A percentile compares a stretch with the other conserved stretches of the same genome.
Evolutionary conservation across 2,797 vertebrate genomes (phyloP).

Genomic region (Sebastes diploproa): DNA sequence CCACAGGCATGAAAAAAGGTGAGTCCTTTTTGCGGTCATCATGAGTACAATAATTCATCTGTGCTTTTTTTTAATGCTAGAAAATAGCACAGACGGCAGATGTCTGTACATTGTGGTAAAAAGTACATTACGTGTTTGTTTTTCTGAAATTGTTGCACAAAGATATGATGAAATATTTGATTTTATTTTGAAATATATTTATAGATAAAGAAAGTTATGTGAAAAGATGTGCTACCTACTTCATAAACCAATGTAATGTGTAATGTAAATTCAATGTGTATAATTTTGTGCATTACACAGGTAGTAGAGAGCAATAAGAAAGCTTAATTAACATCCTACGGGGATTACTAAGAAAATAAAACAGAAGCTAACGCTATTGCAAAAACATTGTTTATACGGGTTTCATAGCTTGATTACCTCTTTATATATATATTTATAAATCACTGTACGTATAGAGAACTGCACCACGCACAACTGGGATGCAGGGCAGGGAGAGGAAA

Average conservation of each 20-base stretch:
- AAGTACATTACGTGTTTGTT: not conserved
- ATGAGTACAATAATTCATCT: slow-evolving; percentile 28
- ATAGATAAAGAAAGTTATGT: not conserved
- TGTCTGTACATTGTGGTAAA: not conserved
- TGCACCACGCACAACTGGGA: slow-evolving; percentile 14
- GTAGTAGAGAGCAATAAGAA: not conserved
- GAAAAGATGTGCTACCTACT: not conserved
- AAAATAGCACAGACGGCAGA: slow-evolving; percentile 1
- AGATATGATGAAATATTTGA: not conserved
- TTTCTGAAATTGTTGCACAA: not conserved
- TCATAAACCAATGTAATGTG: not conserved
- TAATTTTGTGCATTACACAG: not conserved
- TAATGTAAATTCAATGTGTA: not conserved
- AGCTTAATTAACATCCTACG: not conserved
- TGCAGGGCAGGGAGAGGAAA: slow-evolving; percentile 45
- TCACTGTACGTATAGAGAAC: slow-evolving; percentile 4
- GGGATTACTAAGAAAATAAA: not conserved
- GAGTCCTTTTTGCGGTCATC: slow-evolving; percentile 25
- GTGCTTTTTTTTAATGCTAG: not conserved
- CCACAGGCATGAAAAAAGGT: slow-evolving; percentile 33
- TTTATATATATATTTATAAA: slow-evolving; percentile 1
- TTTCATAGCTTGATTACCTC: slow-evolving; percentile 7
- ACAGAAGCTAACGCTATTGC: not conserved
- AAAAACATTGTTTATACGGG: not conserved
- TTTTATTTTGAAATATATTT: too few relatives aligned